Conservation (phyloP, 2,888 invertebrate species). For the Helicoverpa assulta region DNA sequence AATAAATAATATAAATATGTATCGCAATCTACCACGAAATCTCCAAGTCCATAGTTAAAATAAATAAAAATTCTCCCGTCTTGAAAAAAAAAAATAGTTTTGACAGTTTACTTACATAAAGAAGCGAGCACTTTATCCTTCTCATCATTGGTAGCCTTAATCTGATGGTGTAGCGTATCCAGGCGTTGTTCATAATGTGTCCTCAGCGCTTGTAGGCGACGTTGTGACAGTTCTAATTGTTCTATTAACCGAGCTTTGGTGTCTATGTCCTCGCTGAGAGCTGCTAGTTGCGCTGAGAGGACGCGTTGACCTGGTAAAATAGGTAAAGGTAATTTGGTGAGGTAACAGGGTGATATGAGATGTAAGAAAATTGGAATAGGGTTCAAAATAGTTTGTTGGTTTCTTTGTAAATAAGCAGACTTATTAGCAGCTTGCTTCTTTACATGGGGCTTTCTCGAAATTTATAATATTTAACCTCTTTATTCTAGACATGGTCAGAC, state of each 20-base stretch:
- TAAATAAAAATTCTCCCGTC: too few species aligned
- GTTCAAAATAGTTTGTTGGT: too few species aligned
- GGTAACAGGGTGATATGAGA: too few species aligned
- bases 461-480: too few species aligned
- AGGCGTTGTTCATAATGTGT: constrained; percentile 98
- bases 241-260: constrained; percentile 98
- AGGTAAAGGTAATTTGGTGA: too few species aligned
- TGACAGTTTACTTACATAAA: constrained; percentile 72
- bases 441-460: neutral
- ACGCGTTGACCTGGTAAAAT: constrained; percentile 83
- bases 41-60: too few species aligned
- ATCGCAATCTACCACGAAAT: too few species aligned
- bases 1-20: too few species aligned
- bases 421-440: neutral
- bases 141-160: constrained; percentile 97
- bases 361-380: too few species aligned
- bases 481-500: too few species aligned
- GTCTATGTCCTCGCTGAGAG: constrained; percentile 97
- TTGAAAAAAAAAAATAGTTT: too few species aligned
- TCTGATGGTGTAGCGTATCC: constrained; percentile 94
- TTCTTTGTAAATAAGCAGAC: neutral
- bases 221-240: constrained; percentile 97
- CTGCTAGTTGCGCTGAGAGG: constrained; percentile 95
- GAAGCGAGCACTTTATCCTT: constrained; percentile 96
- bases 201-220: constrained; percentile 95